A percentile compares a stretch with the other conserved stretches of the same genome.
These are phyloP conservation scores for Orcinus orca DNA, from an alignment of 2,113 vertebrate genomes.

Conservation along the genomic window DNA sequence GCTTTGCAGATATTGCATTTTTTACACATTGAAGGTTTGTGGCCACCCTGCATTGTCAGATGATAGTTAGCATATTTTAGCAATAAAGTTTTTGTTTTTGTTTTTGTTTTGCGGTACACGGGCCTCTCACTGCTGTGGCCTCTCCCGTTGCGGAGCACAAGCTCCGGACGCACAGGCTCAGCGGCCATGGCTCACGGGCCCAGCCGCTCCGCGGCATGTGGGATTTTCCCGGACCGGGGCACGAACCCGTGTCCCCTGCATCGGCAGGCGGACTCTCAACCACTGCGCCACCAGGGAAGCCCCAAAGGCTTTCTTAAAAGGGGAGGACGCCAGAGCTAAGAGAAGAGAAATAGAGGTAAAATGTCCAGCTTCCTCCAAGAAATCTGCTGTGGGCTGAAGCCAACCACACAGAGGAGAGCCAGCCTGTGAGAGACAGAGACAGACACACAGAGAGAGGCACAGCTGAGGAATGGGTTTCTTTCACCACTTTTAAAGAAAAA, in stretches of 20 bases:
- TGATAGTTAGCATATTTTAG: neutral
- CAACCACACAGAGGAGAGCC: neutral
- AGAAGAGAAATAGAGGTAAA: neutral
- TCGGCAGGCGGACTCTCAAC: no score
- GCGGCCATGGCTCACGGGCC: no score
- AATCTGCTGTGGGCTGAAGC: neutral
- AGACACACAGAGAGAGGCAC: neutral
- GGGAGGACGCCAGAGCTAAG: neutral
- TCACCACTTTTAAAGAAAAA: neutral
- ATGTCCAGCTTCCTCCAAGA: neutral
- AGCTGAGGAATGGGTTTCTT: neutral
- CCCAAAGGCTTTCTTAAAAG: neutral
- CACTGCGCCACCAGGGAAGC: no score
- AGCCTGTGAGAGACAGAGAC: neutral
- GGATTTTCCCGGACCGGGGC: no score
- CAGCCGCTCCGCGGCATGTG: no score
- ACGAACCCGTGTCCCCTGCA: no score
- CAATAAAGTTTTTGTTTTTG: neutral
- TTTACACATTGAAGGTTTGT: neutral
- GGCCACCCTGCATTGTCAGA: neutral
- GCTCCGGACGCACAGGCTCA: no score
- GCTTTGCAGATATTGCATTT: neutral
- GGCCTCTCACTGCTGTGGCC: no score
- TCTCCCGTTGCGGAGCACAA: no score
- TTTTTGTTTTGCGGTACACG: no score